Base-by-base conservation (phyloP, 2,113 vertebrate genomes). In the Axis porcinus region DNA sequence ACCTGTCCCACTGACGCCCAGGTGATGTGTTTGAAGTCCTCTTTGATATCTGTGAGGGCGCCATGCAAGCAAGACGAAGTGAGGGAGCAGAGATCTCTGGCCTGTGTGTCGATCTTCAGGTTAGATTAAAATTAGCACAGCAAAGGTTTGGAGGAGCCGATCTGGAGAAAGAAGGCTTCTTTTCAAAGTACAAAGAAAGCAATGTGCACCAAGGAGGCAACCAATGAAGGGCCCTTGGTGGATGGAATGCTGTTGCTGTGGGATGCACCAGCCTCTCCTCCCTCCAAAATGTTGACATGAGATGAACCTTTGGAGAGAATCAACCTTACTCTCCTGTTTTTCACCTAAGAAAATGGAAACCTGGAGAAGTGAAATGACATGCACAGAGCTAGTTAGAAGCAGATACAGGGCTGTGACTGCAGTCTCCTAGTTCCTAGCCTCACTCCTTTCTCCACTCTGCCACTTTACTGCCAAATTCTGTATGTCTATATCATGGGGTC, bases 131-230 rank as follows among this genome's bases (percentile, higher is more conserved):
- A 98, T 97, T 60, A 96, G 93, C 91, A 33, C 28, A 43, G 4
- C 58, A 95, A 95, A 64, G 28, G 17, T 83, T 95, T 57, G 81
- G 88, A 96, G 95, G 95, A 98, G 57, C 36, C 78, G 95, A 8
- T 81, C 70, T 89, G 36, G 85, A 88, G 60, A 98, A 97, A 97
- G 97, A 92, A 67, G 55, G n/a, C 62, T 97, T 67, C 25, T 96
- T 98, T 98, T 90, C 92, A 95, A 97, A 98, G 97, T 92, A 95
- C 60, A 95, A 97, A 97, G 76, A 97, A 97, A 98, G 43, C 88
- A 84, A 88, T 70, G 47, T 50, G n/a, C 86, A 62, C 60, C 47
- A 83, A 97, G 95, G 78, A 92, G 67, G 79, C 89, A 91, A 78
- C 55, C 78, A 16, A 16, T 78, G 88, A 83, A 96, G 92, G 95